A percentile compares a stretch with the other conserved stretches of the same genome.
phyloP scores from a whole-genome alignment of 1,140 invertebrate species.

The Ptiloglossa arizonensis region DNA sequence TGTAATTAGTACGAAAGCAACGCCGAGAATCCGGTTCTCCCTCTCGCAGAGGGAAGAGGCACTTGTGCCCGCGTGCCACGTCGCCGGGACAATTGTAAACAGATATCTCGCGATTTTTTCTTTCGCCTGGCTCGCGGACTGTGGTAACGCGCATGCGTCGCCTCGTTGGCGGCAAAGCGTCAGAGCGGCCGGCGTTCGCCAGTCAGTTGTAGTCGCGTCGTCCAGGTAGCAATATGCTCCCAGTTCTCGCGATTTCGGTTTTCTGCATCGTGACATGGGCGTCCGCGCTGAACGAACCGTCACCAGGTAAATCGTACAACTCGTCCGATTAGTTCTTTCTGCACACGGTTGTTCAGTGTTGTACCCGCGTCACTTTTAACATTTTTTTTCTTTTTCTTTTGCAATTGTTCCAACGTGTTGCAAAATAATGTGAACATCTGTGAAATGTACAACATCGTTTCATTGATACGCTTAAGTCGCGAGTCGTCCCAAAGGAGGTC shows the following conservation, averaged over 20 bases:
- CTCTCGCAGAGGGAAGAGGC: slow-evolving; percentile 3
- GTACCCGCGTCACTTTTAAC: too few relatives aligned
- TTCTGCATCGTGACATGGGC: slow-evolving; percentile 75
- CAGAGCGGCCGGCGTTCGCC: slow-evolving; percentile 54
- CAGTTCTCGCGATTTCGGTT: slow-evolving; percentile 72
- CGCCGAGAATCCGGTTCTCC: neutral
- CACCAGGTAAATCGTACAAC: slow-evolving; percentile 73
- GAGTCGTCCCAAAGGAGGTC: too few relatives aligned
- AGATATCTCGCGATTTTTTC: slow-evolving; percentile 33
- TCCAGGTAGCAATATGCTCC: slow-evolving; percentile 75
- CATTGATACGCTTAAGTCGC: too few relatives aligned
- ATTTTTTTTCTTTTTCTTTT: too few relatives aligned
- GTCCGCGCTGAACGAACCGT: slow-evolving; percentile 76
- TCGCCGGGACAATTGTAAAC: slow-evolving; percentile 40
- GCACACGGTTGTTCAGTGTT: neutral
- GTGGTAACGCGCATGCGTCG: slow-evolving; percentile 41
- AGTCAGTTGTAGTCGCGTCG: slow-evolving; percentile 79
- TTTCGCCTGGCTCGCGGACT: neutral
- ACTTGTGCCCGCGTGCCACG: neutral
- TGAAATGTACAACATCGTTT: too few relatives aligned
- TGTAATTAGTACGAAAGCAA: slow-evolving; percentile 32
- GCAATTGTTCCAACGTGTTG: too few relatives aligned
- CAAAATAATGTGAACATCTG: too few relatives aligned
- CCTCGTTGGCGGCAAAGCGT: slow-evolving; percentile 69
- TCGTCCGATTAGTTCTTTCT: neutral